phyloP scores from a whole-genome alignment of 2,113 vertebrate genomes.

The Rhineura floridana region DNA sequence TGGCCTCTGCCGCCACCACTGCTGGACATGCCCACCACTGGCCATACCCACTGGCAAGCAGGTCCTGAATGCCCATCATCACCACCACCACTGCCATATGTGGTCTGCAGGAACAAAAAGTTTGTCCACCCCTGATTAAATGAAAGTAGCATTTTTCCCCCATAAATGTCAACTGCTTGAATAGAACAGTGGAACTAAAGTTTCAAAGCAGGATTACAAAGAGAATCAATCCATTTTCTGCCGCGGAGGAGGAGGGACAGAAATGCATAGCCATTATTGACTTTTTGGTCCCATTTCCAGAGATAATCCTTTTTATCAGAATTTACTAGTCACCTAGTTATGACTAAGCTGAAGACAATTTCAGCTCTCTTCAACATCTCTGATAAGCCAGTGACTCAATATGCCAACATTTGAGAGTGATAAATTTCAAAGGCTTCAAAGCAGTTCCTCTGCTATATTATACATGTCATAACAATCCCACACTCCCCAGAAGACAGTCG shows the following conservation, averaged over 20 bases:
- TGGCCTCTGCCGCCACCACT: neutral
- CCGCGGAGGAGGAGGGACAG: neutral
- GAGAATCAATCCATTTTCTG: neutral
- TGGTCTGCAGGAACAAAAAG: no score
- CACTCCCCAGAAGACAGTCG: constrained; percentile 72
- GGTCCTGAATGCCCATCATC: neutral
- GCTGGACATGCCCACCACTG: neutral
- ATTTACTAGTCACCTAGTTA: constrained; percentile 52
- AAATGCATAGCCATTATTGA: neutral
- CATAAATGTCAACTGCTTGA: neutral
- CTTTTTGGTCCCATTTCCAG: constrained; percentile 30
- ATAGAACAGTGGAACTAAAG: rapidly evolving
- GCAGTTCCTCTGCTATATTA: constrained; percentile 67
- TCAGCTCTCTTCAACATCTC: constrained; percentile 48
- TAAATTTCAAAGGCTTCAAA: constrained; percentile 67
- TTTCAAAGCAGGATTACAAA: neutral
- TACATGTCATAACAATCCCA: constrained; percentile 74
- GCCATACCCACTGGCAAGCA: neutral
- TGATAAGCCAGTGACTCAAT: constrained; percentile 57
- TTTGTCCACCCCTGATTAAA: neutral
- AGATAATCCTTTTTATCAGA: constrained; percentile 32
- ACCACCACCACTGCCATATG: neutral
- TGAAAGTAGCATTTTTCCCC: neutral
- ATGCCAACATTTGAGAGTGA: constrained; percentile 58
- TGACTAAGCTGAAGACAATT: constrained; percentile 56